Base-by-base conservation (phyloP, 2,113 vertebrate genomes). In the Xyrauchen texanus region DNA sequence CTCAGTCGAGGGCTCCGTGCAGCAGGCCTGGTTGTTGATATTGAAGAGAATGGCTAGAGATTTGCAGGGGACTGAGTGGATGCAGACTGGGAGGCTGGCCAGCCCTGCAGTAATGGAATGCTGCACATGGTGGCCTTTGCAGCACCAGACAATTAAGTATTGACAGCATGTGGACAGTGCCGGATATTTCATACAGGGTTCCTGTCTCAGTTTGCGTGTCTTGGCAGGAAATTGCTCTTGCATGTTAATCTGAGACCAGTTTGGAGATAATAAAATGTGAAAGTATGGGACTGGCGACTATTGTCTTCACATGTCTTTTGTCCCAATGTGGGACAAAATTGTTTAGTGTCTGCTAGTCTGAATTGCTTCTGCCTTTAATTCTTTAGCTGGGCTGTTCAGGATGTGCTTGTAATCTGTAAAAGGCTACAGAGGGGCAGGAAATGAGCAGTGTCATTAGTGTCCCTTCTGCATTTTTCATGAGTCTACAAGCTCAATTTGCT, bases 41-140 rank as follows among this genome's bases (percentile, higher is more conserved):
- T 42, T n/a, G 58, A 21, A 15, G 8, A 62, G 15, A 62, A 55
- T n/a, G 16, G 63, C 16, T 69, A 68, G 21, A 34, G 21, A 34
- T 34, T 34, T 34, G 21, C 21, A 34, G 21, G 21, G 21, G 21
- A 3, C 21, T 3, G 21, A 34, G 49, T 81, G 76, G 72, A 81
- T 69, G 69, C 69, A 78, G 74, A 85, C 79, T 91, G 88, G 91
- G 90, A 90, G 88, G 82, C 83, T 85, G 86, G 89, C 90, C 90
- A 91, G 85, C 88, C 87, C 90, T 92, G 91, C 92, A 92, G 90
- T 85, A 90, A 85, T 81, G 82, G 83, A 71, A 75, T 64, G 61
- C 78, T 84, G 84, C 85, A 85, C 83, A 81, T 45, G 49, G 83
- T 85, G 88, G 85, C 87, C 88, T 89, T 88, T 89, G 87, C 90